These are phyloP conservation scores for Rosalia funebris DNA, from an alignment of 2,888 invertebrate genomes.

Conservation along the genomic window DNA sequence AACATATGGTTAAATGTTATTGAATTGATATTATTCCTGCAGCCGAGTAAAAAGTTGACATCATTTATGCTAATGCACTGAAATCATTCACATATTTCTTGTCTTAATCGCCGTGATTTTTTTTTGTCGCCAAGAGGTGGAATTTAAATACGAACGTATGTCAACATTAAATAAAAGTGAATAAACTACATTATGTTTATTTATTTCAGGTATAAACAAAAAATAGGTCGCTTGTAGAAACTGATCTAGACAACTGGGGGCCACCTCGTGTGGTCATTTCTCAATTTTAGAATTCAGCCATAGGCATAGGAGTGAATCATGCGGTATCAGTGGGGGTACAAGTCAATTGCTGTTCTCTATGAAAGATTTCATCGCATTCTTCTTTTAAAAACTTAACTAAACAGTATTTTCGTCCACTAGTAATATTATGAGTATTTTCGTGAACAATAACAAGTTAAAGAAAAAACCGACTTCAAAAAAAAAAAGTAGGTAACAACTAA, in stretches of 20 bases:
- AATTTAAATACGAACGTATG: conserved; percentile 28
- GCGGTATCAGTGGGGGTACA: background rate
- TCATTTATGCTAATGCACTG: conserved; percentile 29
- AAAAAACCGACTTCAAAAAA: too few species aligned
- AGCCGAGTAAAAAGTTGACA: conserved; percentile 26
- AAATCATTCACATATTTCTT: conserved; percentile 10
- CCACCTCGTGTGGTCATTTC: too few species aligned
- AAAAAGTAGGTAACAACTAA: too few species aligned
- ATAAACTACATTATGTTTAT: background rate
- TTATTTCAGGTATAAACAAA: background rate
- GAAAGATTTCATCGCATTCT: too few species aligned
- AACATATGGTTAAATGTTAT: conserved; percentile 21
- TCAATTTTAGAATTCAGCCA: background rate
- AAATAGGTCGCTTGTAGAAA: background rate
- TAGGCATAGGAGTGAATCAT: background rate
- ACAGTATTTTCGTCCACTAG: too few species aligned
- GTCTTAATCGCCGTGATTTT: background rate
- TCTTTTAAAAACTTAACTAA: too few species aligned
- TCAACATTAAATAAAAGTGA: background rate
- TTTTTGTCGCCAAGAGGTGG: conserved; percentile 22
- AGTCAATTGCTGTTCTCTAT: too few species aligned
- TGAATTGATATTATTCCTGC: conserved; percentile 7
- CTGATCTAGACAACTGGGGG: background rate
- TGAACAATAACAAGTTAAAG: too few species aligned
- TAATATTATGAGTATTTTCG: too few species aligned